Evolutionary conservation across 2,797 vertebrate species (phyloP), one percentile per base, ranked within the genome.

Genomic region (Lagodon rhomboides): DNA sequence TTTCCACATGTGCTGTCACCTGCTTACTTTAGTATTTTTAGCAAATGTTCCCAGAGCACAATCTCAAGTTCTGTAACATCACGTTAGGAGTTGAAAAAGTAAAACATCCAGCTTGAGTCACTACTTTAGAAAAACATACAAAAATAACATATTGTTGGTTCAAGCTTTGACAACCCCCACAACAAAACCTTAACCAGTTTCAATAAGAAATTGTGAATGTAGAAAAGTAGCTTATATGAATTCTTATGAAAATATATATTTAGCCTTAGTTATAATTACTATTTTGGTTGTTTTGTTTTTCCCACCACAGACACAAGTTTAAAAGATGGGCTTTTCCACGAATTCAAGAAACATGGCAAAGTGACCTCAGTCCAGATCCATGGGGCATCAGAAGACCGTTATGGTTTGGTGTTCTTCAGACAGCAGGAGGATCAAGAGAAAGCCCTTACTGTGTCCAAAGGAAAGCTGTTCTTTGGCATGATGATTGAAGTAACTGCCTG

Each of bases 391-490:
- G 98, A 99, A 84, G 98, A 99, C 23, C 97, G 98, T 1, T 99
- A 99, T 56, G 98, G 98, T 11, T 94, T 99, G 73, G 98, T 99
- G 51, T 99, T 99, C 93, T 99, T 99, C 87, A 96, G 98, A 78
- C 98, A 99, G 87, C 98, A 99, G 90, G 98, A 99, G 89, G 98
- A 99, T 94, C 98, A 99, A 93, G 98, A 99, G 89, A 99, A 99
- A 90, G 98, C 98, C 22, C 93, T 99, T 3, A 97, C 92, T 50
- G 98, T 99, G 62, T 99, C 98, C 41, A 99, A 99, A 94, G 98
- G 97, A 87, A 99, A 99, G 83, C 97, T 99, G 22, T 99, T 99
- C 92, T 99, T 99, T 77, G 98, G 98, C 82, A 99, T 99, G 98
- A 95, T 98, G 87, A 99, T 99, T 38, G 98, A 99, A 92, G 98